These are phyloP conservation scores for Zaprionus africanus DNA, from an alignment of 1,140 invertebrate genomes.

Conservation along the genomic window DNA sequence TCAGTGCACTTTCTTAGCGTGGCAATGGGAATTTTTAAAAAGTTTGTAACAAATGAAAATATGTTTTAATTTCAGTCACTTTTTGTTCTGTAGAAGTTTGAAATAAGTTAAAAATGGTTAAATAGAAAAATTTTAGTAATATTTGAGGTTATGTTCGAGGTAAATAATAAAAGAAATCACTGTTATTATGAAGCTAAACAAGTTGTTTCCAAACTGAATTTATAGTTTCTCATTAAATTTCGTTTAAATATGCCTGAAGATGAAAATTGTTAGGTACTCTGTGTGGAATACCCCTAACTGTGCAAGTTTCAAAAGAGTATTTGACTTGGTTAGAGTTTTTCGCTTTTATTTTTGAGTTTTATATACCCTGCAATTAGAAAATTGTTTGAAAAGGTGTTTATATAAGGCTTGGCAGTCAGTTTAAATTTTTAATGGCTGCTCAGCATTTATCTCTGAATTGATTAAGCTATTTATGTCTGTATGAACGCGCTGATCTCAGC, in stretches of 20 bases:
- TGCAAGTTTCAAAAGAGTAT: neutral
- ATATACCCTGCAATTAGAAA: neutral
- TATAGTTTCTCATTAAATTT: neutral
- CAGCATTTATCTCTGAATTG: neutral
- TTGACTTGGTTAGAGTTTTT: conserved; percentile 23
- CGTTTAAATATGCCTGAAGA: neutral
- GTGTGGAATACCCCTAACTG: neutral
- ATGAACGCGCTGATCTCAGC: neutral
- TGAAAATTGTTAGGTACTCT: too few species aligned
- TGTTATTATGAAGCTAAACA: neutral
- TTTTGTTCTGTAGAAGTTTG: too few species aligned
- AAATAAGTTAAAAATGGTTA: neutral
- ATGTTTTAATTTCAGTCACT: too few species aligned
- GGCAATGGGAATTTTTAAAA: neutral
- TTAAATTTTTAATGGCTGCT: neutral
- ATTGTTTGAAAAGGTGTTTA: too few species aligned
- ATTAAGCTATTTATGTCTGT: neutral
- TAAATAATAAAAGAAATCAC: neutral
- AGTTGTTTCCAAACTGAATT: neutral
- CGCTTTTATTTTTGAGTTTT: neutral
- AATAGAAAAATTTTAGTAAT: neutral
- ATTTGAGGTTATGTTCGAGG: neutral
- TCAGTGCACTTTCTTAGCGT: neutral
- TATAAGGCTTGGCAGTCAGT: neutral
- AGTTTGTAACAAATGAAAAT: neutral